These are phyloP conservation scores for Perognathus longimembris DNA, from an alignment of 2,113 vertebrate genomes.

Conservation along the genomic window DNA sequence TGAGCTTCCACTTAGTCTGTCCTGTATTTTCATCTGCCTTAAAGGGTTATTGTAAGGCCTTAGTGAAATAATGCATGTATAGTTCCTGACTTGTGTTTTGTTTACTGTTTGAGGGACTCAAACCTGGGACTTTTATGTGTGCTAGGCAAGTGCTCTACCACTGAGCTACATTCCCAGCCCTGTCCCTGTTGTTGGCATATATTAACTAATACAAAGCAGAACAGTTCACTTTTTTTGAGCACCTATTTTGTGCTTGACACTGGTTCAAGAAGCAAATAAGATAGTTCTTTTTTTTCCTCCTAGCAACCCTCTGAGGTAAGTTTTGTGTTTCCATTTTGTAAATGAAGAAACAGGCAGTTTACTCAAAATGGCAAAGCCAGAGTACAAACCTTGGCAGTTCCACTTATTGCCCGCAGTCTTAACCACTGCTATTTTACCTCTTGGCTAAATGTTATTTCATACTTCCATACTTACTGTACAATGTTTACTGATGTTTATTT, in stretches of 20 bases:
- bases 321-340: slow-evolving; percentile 40
- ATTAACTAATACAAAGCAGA: slow-evolving; percentile 2
- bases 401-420: background rate
- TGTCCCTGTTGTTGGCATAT: background rate
- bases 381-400: background rate
- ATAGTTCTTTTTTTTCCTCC: slow-evolving; percentile 8
- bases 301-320: background rate
- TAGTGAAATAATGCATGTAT: background rate
- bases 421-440: background rate
- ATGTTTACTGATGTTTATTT: background rate
- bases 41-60: background rate
- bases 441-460: background rate
- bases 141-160: too few relatives aligned
- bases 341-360: slow-evolving; percentile 16
- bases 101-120: too few relatives aligned
- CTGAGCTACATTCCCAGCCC: too few relatives aligned
- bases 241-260: background rate
- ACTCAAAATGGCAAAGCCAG: background rate
- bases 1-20: background rate
- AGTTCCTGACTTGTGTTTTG: background rate
- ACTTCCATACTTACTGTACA: background rate
- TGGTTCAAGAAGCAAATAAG: background rate
- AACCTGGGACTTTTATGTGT: too few relatives aligned
- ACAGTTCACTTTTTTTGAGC: background rate
- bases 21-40: background rate